Evolutionary conservation across 2,113 vertebrate species (phyloP), one percentile per base, ranked within the genome.

Genomic region (Scytalopus superciliaris): DNA sequence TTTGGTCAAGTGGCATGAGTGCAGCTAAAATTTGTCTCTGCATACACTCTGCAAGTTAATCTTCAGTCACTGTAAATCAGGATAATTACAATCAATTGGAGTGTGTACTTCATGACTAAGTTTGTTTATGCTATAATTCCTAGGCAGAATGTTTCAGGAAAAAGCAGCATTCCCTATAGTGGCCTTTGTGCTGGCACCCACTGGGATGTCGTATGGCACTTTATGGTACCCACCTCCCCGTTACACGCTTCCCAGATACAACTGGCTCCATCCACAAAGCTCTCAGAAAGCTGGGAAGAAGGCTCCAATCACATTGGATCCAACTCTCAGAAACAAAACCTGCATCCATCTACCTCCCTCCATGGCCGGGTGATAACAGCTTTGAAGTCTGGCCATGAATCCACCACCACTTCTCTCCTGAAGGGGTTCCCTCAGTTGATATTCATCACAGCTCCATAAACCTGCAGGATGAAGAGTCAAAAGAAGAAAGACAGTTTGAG

Each of bases 351-450:
- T 97, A 97, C 97, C 97, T 96, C 89, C 91, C 96, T 98, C 83
- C 97, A 94, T 19, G 56, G 66, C 37, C 97, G 89, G 78, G 96
- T 98, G 81, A 98, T 96, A 59, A 97, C 96, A 87, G 94, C 94
- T 70, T 96, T 97, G 96, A 98, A 98, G 96, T 91, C 95, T 60
- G 98, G 98, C 98, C 98, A 98, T 30, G 97, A 98, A 94, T 98
- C 97, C 89, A 97, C 90, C 67, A 98, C 90, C 52, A 97, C 96
- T 94, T 98, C 96, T 70, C 94, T 97, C 67, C 96, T 96, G 97
- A 98, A 98, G 23, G 68, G 96, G 85, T 97, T 98, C 69, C 96
- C 98, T 95, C 96, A 84, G 64, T 96, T 97, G 87, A 98, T 97
- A 72, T 97, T 96, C 96, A 97, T 94, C 77, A 98, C 91, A 69